Conservation (phyloP, 2,797 vertebrate species). For the Epinephelus coioides region DNA sequence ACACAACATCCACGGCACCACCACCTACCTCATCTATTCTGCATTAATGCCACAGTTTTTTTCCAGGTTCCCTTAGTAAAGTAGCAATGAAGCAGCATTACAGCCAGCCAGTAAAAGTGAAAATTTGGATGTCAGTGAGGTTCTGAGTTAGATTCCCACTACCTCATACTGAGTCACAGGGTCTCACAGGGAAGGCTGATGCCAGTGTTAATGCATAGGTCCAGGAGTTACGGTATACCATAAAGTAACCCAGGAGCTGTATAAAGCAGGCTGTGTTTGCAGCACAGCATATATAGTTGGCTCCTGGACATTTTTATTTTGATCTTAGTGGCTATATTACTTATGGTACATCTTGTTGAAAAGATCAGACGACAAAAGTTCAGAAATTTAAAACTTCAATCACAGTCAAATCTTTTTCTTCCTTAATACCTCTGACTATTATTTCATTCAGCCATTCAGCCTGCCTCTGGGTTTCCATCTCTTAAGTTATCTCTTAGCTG, state of each 20-base stretch:
- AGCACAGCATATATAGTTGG: not conserved
- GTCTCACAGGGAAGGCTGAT: constrained; percentile 47
- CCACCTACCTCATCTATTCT: constrained; percentile 64
- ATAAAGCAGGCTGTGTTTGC: constrained; percentile 12
- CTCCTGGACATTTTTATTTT: not conserved
- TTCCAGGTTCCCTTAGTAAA: constrained; percentile 59
- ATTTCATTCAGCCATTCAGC: constrained; percentile 16
- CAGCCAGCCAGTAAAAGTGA: constrained; percentile 62
- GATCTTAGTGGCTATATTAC: not conserved
- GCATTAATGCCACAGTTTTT: constrained; percentile 48
- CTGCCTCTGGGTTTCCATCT: not conserved
- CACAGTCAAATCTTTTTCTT: not conserved
- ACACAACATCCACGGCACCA: constrained; percentile 22
- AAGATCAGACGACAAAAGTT: not conserved
- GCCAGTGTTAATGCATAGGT: constrained; percentile 47
- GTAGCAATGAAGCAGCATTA: constrained; percentile 26
- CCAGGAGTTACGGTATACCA: constrained; percentile 17
- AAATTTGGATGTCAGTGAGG: constrained; percentile 55
- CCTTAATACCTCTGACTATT: not conserved
- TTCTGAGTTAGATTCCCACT: constrained; percentile 47
- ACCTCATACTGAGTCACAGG: constrained; percentile 64
- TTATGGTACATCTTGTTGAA: not conserved
- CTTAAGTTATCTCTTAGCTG: constrained; percentile 44
- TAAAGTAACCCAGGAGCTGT: constrained; percentile 35
- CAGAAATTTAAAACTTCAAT: not conserved